Evolutionary conservation across 1,140 invertebrate species (phyloP).

Genomic region (Zaprionus camerounensis): DNA sequence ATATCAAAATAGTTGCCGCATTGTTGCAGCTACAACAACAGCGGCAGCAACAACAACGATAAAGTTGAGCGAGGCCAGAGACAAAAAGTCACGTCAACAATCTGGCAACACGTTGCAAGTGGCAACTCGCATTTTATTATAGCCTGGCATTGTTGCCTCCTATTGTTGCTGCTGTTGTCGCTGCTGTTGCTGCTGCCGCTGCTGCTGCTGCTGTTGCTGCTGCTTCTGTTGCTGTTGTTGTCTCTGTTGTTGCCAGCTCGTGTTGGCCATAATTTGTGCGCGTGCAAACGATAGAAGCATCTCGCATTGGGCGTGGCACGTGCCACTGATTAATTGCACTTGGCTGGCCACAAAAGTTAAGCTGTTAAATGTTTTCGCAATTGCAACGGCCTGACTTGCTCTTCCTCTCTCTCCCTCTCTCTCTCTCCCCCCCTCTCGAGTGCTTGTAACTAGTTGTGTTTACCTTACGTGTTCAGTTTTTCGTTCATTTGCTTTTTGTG

Average conservation of each 20-base stretch:
- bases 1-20: constrained; percentile 56
- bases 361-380: constrained; percentile 49
- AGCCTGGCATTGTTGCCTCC: constrained; percentile 38
- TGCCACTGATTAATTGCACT: constrained; percentile 77
- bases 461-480: constrained; percentile 72
- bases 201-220: constrained; percentile 8
- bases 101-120: constrained; percentile 80
- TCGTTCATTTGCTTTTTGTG: constrained; percentile 72
- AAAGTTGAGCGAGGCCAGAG: constrained; percentile 13
- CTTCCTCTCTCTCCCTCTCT: not conserved
- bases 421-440: not conserved
- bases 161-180: constrained; percentile 33
- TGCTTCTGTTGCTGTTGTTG: constrained; percentile 7
- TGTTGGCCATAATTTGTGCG: constrained; percentile 56
- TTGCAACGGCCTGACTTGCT: constrained; percentile 1
- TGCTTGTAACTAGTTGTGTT: constrained; percentile 46
- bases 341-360: constrained; percentile 43
- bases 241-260: constrained; percentile 11
- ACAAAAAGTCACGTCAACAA: constrained; percentile 71
- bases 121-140: constrained; percentile 70
- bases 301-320: constrained; percentile 57
- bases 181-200: constrained; percentile 10
- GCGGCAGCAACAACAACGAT: constrained; percentile 4
- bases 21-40: constrained; percentile 40
- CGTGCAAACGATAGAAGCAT: constrained; percentile 60